Base-by-base conservation (phyloP, 2,797 vertebrate species). In the Anas flavirostris region DNA sequence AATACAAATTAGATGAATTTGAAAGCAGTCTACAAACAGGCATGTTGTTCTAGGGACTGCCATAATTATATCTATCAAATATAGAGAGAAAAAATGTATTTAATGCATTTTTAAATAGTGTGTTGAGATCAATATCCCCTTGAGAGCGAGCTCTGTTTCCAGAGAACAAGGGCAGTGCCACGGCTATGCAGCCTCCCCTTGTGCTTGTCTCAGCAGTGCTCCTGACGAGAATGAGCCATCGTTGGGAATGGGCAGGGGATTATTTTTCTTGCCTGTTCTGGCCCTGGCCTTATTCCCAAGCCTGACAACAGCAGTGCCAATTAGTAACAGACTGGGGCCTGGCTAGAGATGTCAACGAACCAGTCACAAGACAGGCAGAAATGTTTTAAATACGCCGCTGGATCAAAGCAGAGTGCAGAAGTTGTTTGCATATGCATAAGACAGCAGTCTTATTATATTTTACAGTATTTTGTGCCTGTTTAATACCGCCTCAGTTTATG, bases 1-100 rank as follows among this genome's bases (percentile, higher is more conserved):
- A 97, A 94, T 94, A 96, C 91, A 94, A 97, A 97, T 96, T 95
- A 95, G 93, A 94, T 95, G 96, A 94, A 96, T 97, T 96, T 96
- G 94, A 97, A 97, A 94, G 95, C 91, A 90, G 88, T 91, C 95
- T 95, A 93, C 93, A 82, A 96, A 91, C 91, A 90, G 96, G 93
- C 95, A 69, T 94, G 94, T 97, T 97, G 91, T 97, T 94, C 94
- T 92, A 93, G 86, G 68, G 82, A 75, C 91, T 95, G 79, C 88
- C 94, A 87, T 96, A 96, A 97, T 96, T 94, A 72, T 91, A 96
- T 93, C 95, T 94, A 94, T 96, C 95, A 95, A 94, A 87, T 83
- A 85, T 7, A 77, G 1, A 85, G 69, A 70, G 74, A 44, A 86
- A 89, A 93, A 95, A 85, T 37, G 39, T 91, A 93, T 94, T 95